Conservation (phyloP, 2,113 vertebrate species). For the Chionomys nivalis region DNA sequence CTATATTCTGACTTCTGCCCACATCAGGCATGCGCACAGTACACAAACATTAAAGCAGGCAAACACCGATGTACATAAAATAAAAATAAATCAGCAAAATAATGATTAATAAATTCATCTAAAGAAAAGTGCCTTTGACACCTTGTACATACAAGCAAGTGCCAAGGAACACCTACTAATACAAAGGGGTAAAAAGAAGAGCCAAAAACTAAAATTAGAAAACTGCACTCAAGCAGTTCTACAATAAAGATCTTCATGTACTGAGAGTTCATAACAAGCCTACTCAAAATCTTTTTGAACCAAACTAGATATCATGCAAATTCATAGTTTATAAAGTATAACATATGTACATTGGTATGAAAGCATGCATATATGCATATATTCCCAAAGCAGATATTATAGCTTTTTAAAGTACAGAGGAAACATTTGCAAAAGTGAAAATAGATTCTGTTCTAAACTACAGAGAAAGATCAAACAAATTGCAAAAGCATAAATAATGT, state of each 20-base stretch:
- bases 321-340: slow-evolving; percentile 27
- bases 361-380: not conserved
- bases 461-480: slow-evolving; percentile 28
- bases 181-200: not conserved
- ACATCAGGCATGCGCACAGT: not conserved
- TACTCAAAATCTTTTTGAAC: slow-evolving; percentile 18
- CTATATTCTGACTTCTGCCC: not conserved
- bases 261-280: not conserved
- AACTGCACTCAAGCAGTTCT: not conserved
- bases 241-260: not conserved
- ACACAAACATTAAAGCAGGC: no score
- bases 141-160: not conserved
- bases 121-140: not conserved
- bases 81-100: not conserved
- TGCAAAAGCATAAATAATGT: not conserved
- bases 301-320: not conserved
- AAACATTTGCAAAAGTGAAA: slow-evolving; percentile 43
- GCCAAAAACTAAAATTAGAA: not conserved
- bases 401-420: not conserved
- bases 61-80: not conserved
- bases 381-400: slow-evolving; percentile 21
- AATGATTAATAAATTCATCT: not conserved
- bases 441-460: not conserved
- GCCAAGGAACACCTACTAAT: not conserved
- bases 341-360: not conserved